phyloP scores from a whole-genome alignment of 2,797 vertebrate species.

The Rachycentron canadum region DNA sequence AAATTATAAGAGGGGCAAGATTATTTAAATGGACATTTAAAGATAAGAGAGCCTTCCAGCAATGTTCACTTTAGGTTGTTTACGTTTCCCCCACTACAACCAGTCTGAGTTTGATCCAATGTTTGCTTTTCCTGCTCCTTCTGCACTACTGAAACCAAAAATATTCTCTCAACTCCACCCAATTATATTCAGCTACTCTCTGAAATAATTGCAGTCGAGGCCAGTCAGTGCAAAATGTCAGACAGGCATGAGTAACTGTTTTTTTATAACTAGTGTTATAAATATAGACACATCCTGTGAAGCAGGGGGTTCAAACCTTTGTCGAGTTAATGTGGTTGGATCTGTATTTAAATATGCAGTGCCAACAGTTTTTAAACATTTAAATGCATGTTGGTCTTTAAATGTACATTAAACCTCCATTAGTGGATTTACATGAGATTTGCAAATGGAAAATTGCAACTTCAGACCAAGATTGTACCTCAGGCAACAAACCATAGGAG shows the following conservation, averaged over 20 bases:
- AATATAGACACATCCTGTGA: conserved; percentile 32
- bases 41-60: not conserved
- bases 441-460: not conserved
- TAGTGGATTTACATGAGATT: not conserved
- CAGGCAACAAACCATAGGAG: not conserved
- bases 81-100: not conserved
- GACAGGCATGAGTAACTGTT: conserved; percentile 8
- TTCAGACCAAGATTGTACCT: not conserved
- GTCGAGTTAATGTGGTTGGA: conserved; percentile 4
- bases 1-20: not conserved
- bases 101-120: conserved; percentile 4
- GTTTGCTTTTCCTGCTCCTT: not conserved
- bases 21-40: not conserved
- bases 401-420: not conserved
- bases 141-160: not conserved
- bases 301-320: conserved; percentile 4
- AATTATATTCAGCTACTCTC: not conserved
- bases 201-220: conserved; percentile 18
- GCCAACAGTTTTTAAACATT: conserved; percentile 10
- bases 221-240: conserved; percentile 9
- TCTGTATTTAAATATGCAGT: conserved; percentile 16
- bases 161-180: not conserved
- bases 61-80: not conserved
- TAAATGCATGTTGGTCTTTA: not conserved
- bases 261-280: conserved; percentile 18